Base-by-base conservation (phyloP, 1,140 invertebrate species). In the Solenopsis fugax region DNA sequence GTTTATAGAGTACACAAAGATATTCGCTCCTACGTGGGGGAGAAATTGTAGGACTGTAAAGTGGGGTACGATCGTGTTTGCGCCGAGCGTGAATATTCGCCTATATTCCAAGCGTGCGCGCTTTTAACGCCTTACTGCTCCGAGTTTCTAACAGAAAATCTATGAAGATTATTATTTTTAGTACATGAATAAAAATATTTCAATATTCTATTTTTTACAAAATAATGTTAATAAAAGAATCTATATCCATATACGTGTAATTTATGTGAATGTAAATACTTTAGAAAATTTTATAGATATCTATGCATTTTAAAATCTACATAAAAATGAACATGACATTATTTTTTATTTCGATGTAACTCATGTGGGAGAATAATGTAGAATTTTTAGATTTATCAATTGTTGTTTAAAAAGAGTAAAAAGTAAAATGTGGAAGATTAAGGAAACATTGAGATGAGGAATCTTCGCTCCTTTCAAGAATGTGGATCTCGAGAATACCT, bases 1-100 rank as follows among this genome's bases (percentile, higher is more conserved):
- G 52, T 81, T 80, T 80, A 80, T 37, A 52, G 18, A 78, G 18
- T 65, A 52, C 45, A 48, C 16, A 54, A 71, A 67, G 37, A 71
- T 56, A 9, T 58, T 56, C 65, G 50, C n/a, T 71, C 24, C 16
- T 54, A 56, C 16, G 5, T 45, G 18, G 50, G 37, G n/a, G n/a
- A 81, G 48, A 81, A 71, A 81, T 81, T 71, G 37, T 81, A 71
- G 50, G n/a, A 81, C 16, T 71, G n/a, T 71, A 45, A 69, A 81
- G 52, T 71, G 29, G 60, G 45, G 45, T 65, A 52, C 29, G 60
- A 65, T 52, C 60, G n/a, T 64, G 41, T 65, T 65, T 65, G 60
- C 60, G 10, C n/a, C 60, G 58, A 78, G 56, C 37, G 56, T 78
- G 24, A 80, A 80, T 65, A 80, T 80, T 80, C 45, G 29, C 60